Base-by-base conservation (phyloP, 1,140 invertebrate genomes). In the Ips nitidus region DNA sequence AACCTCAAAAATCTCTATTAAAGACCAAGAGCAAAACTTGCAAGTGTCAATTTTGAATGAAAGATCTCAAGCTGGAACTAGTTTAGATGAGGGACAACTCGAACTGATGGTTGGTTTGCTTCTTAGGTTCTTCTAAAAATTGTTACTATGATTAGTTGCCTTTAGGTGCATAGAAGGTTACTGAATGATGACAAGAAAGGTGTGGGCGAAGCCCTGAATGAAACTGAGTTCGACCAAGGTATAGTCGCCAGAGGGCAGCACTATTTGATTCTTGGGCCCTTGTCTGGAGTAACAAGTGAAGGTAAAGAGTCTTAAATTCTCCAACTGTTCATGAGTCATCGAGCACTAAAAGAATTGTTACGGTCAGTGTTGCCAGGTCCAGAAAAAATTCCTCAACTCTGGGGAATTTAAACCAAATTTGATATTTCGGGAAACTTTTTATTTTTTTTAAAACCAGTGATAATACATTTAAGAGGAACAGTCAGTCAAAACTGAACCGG, bases 111-210 rank as follows among this genome's bases (percentile, higher is more conserved):
- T 22, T 22, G 2, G 37, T 55, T 36, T 2, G 42, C 37, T 22
- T 58, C 5, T 22, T 22, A 38, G 41, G 1, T 3, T 4, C 39
- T 56, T 56, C 0, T 22, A 22, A 22, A 22, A 22, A 22, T 22
- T 22, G 22, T 22, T 22, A 22, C 22, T 22, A 22, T 22, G 22
- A 50, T 3, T 50, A 22, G 22, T 50, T 50, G 7, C 37, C 5
- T 55, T 5, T 4, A 22, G 22, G 85, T 93, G 40, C 97, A 98
- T 80, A 86, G 97, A 70, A 85, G 96, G 62, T 80, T 94, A 8
- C 75, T 97, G 1, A 83, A 86, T 62, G 97, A 99, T 78, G 97
- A 99, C 82, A 88, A 87, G 1, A 94, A 95, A 74, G 97, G 97
- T 4, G 95, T 99, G 0, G 90, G 84, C 0, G 97, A 99, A 83